These are phyloP conservation scores for Chironomus tepperi DNA, from an alignment of 1,140 invertebrate genomes.

Conservation along the genomic window DNA sequence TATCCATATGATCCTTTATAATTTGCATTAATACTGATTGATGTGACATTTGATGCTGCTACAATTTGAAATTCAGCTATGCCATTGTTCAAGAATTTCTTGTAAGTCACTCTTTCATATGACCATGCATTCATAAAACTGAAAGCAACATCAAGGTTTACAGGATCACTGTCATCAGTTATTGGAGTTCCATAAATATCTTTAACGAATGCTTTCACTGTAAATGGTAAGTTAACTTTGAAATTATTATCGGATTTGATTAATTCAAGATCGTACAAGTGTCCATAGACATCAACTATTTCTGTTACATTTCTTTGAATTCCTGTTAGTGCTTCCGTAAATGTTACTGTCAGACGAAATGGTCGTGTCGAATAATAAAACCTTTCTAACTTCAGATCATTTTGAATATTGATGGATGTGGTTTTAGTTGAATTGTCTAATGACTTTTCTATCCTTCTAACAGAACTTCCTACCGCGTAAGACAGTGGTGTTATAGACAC, in stretches of 20 bases:
- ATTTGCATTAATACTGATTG: too few relatives aligned
- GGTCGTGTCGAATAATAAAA: slow-evolving; percentile 62
- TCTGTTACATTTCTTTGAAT: slow-evolving; percentile 70
- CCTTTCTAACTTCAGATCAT: slow-evolving; percentile 53
- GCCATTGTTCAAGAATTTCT: too few relatives aligned
- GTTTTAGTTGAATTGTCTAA: slow-evolving; percentile 39
- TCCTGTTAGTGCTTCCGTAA: slow-evolving; percentile 72
- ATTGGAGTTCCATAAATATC: slow-evolving; percentile 10
- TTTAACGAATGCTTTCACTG: slow-evolving; percentile 56
- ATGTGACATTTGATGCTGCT: too few relatives aligned
- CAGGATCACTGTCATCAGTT: slow-evolving; percentile 17
- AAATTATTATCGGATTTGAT: slow-evolving; percentile 74
- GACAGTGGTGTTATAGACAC: too few relatives aligned
- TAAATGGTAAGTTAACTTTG: slow-evolving; percentile 78
- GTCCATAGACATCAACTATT: slow-evolving; percentile 64
- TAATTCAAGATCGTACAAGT: slow-evolving; percentile 73
- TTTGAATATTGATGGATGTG: slow-evolving; percentile 54
- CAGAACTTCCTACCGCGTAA: too few relatives aligned
- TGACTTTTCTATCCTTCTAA: too few relatives aligned
- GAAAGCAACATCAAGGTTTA: too few relatives aligned
- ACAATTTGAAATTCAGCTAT: too few relatives aligned
- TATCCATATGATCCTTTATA: too few relatives aligned
- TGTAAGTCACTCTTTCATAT: not conserved
- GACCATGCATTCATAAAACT: too few relatives aligned
- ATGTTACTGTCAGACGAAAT: slow-evolving; percentile 66